phyloP scores from a whole-genome alignment of 2,797 vertebrate genomes.

The Chromis chromis region DNA sequence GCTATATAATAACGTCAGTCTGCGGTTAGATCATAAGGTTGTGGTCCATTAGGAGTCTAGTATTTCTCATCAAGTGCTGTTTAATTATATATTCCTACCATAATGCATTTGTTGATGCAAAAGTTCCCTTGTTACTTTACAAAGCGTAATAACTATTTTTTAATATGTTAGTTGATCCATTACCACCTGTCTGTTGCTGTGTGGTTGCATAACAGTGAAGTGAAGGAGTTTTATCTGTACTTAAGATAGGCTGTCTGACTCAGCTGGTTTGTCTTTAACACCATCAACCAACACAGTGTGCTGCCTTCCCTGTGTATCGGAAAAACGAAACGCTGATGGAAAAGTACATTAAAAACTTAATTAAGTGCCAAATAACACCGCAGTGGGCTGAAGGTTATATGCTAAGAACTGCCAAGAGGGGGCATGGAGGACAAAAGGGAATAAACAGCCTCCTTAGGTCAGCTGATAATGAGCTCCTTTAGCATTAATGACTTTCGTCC shows the following conservation, averaged over 20 bases:
- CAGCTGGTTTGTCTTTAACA: slow-evolving; percentile 51
- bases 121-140: not conserved
- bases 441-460: not conserved
- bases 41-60: not conserved
- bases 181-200: slow-evolving; percentile 4
- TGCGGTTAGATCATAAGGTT: no score
- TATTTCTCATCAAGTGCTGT: not conserved
- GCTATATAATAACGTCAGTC: no score
- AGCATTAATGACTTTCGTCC: no score
- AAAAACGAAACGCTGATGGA: fast-evolving
- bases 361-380: not conserved
- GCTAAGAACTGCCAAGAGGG: fast-evolving
- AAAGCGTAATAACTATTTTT: no score
- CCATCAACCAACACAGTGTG: slow-evolving; percentile 30
- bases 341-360: not conserved
- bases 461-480: not conserved
- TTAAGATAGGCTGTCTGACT: slow-evolving; percentile 54
- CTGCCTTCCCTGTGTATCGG: slow-evolving; percentile 19
- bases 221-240: slow-evolving; percentile 16
- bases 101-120: not conserved
- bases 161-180: not conserved
- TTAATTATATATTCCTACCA: not conserved
- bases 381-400: not conserved
- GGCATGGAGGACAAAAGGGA: not conserved
- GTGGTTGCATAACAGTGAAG: slow-evolving; percentile 36